Evolutionary conservation across 2,797 vertebrate species (phyloP).

Genomic region (Mormyrops boulengeri): DNA sequence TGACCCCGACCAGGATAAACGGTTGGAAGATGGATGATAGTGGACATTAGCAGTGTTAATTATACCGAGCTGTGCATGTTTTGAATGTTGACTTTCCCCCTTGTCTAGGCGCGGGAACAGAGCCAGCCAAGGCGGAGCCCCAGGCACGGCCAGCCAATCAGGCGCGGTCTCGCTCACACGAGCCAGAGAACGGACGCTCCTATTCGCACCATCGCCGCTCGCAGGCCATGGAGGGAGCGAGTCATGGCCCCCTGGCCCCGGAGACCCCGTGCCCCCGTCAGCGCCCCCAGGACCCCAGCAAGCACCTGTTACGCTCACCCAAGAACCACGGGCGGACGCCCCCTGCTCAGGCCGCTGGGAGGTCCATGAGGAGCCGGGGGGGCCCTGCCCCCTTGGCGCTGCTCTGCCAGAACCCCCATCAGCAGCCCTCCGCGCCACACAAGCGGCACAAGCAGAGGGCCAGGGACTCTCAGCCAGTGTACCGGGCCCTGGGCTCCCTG

Average conservation of each 20-base stretch:
- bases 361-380: slow-evolving; percentile 70
- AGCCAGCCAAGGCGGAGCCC: slow-evolving; percentile 57
- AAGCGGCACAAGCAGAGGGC: slow-evolving; percentile 88
- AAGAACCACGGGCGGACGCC: slow-evolving; percentile 74
- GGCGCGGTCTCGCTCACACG: slow-evolving; percentile 85
- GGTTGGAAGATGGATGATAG: background rate
- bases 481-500: slow-evolving; percentile 66
- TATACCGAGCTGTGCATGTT: background rate
- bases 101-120: slow-evolving; percentile 43
- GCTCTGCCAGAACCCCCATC: slow-evolving; percentile 70
- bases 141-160: slow-evolving; percentile 70
- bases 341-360: slow-evolving; percentile 56
- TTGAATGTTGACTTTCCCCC: slow-evolving; percentile 7
- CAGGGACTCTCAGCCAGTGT: slow-evolving; percentile 76
- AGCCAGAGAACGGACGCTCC: slow-evolving; percentile 77
- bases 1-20: background rate
- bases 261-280: slow-evolving; percentile 48
- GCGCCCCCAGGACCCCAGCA: slow-evolving; percentile 53
- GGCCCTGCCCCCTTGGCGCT: slow-evolving; percentile 62
- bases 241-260: background rate
- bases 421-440: slow-evolving; percentile 75
- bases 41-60: background rate
- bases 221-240: slow-evolving; percentile 55
- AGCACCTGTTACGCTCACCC: slow-evolving; percentile 66
- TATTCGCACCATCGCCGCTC: slow-evolving; percentile 74